These are phyloP conservation scores for Lerema accius DNA, from an alignment of 1,140 invertebrate genomes.

Conservation along the genomic window DNA sequence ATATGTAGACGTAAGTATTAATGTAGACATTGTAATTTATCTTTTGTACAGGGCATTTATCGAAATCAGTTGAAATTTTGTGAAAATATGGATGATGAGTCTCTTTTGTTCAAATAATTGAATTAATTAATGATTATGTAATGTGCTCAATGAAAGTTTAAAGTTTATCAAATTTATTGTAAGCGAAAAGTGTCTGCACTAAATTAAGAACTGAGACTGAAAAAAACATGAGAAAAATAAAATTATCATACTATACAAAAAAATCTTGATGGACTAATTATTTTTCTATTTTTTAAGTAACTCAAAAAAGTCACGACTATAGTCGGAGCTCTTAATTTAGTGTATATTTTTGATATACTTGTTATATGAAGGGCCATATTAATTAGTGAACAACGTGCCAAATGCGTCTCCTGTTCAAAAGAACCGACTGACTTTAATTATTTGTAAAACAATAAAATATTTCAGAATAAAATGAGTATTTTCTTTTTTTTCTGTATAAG, in stretches of 20 bases:
- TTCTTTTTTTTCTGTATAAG: too few relatives aligned
- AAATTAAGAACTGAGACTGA: too few relatives aligned
- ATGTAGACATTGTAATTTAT: slow-evolving; percentile 35
- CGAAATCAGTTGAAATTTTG: slow-evolving; percentile 12
- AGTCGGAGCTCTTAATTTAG: slow-evolving; percentile 40
- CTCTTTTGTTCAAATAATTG: slow-evolving; percentile 7
- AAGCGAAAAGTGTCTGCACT: slow-evolving; percentile 12
- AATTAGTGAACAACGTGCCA: slow-evolving; percentile 80
- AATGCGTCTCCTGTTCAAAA: slow-evolving; percentile 80
- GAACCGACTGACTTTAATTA: slow-evolving; percentile 79
- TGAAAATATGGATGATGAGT: background rate
- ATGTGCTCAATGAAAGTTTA: background rate
- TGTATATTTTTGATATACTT: slow-evolving; percentile 35
- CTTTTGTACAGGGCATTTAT: slow-evolving; percentile 41
- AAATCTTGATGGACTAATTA: too few relatives aligned
- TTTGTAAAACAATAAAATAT: slow-evolving; percentile 30
- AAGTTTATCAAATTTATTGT: background rate
- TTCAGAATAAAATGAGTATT: too few relatives aligned
- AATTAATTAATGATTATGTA: background rate
- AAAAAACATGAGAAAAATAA: too few relatives aligned
- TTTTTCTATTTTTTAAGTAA: slow-evolving; percentile 11
- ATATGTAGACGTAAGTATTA: slow-evolving; percentile 40
- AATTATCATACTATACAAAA: too few relatives aligned
- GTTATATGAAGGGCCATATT: slow-evolving; percentile 67
- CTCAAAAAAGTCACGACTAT: slow-evolving; percentile 9